Percentiles rank a stretch among this genome's conserved stretches.
Evolutionary conservation across 2,888 invertebrate species (phyloP).

Genomic region (Dicranocentrus wangi): DNA sequence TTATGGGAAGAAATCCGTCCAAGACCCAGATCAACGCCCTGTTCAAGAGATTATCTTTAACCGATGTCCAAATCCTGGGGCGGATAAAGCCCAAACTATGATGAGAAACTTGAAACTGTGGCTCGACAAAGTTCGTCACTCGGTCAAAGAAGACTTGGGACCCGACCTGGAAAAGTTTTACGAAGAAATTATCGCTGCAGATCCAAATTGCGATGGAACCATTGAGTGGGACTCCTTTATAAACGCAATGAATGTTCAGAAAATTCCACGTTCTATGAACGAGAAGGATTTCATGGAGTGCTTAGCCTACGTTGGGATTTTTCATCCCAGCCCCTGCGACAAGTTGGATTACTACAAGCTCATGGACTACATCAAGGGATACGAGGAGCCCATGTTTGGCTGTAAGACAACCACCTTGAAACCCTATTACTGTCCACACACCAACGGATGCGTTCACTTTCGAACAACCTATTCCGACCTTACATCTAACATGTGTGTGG

Average conservation of each 20-base stretch:
- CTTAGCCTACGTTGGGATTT: constrained; percentile 64
- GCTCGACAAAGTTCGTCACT: constrained; percentile 65
- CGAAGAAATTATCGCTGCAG: constrained; percentile 62
- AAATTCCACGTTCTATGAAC: constrained; percentile 57
- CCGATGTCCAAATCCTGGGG: constrained; percentile 67
- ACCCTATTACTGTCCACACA: constrained; percentile 69
- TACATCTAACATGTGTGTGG: constrained; percentile 66
- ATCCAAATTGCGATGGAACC: constrained; percentile 62
- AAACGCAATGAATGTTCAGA: constrained; percentile 42
- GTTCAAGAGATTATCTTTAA: constrained; percentile 70
- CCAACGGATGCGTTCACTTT: constrained; percentile 69
- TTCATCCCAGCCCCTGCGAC: constrained; percentile 69
- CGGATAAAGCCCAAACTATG: constrained; percentile 62
- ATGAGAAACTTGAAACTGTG: constrained; percentile 69
- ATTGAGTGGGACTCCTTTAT: constrained; percentile 71
- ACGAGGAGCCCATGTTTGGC: constrained; percentile 68
- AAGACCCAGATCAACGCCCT: constrained; percentile 54
- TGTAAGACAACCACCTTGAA: constrained; percentile 69
- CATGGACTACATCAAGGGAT: constrained; percentile 71
- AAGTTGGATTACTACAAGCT: constrained; percentile 68
- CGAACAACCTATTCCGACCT: constrained; percentile 71
- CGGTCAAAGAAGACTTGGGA: constrained; percentile 58
- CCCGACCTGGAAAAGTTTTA: constrained; percentile 69
- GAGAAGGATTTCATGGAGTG: constrained; percentile 69
- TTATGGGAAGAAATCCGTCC: constrained; percentile 58